Evolutionary conservation across 1,140 invertebrate genomes (phyloP).

Genomic region (Drosophila punjabiensis): DNA sequence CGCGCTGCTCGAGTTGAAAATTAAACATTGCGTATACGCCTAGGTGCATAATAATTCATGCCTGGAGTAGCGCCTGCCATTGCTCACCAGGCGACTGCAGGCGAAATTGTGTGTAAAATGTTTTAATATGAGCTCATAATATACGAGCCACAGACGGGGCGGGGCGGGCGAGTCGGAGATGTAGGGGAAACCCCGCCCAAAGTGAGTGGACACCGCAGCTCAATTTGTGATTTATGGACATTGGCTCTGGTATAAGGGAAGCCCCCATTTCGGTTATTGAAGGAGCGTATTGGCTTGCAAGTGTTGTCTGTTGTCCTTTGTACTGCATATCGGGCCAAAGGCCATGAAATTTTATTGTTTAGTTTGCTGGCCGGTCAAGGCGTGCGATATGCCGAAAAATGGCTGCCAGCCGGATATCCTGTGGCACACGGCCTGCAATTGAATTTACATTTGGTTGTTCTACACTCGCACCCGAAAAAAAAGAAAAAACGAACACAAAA

Average conservation of each 20-base stretch:
- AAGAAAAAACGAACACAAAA: constrained; percentile 27
- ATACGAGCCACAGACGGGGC: constrained; percentile 60
- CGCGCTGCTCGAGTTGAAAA: constrained; percentile 71
- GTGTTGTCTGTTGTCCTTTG: constrained; percentile 66
- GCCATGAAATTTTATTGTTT: constrained; percentile 74
- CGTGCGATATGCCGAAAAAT: constrained; percentile 74
- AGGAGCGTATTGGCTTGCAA: constrained; percentile 40
- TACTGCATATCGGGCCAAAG: constrained; percentile 44
- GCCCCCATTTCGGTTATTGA: constrained; percentile 28
- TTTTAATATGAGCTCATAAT: constrained; percentile 83
- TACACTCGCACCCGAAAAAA: constrained; percentile 23
- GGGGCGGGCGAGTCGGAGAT: not conserved
- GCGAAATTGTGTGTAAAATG: constrained; percentile 83
- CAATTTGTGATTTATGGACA: constrained; percentile 77
- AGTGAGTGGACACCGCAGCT: constrained; percentile 57
- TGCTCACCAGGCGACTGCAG: constrained; percentile 53
- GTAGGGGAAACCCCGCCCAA: not conserved
- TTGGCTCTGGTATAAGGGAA: constrained; percentile 12
- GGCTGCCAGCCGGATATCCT: constrained; percentile 75
- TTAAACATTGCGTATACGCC: constrained; percentile 84
- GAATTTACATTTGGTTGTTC: constrained; percentile 78
- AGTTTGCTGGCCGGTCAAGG: constrained; percentile 69
- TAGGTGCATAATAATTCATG: constrained; percentile 84
- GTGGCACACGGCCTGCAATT: constrained; percentile 69
- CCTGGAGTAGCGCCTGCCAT: constrained; percentile 49